phyloP scores from a whole-genome alignment of 2,113 vertebrate genomes.

The Syngnathus floridae region DNA sequence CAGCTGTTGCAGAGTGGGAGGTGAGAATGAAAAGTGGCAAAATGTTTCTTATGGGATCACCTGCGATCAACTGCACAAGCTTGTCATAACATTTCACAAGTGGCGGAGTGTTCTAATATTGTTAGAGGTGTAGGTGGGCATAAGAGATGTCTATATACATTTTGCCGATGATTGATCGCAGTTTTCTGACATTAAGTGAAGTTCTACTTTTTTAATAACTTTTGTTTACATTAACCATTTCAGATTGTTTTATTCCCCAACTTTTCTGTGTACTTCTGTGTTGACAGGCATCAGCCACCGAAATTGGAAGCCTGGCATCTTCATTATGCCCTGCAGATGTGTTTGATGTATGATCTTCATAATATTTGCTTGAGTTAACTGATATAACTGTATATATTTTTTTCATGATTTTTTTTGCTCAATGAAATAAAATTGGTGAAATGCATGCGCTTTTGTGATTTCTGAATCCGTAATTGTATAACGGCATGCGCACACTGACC shows the following conservation, averaged over 20 bases:
- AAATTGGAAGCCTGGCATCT: conserved; percentile 53
- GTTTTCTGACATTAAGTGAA: neutral
- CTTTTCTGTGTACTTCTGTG: neutral
- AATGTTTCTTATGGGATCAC: neutral
- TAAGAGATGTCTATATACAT: no score
- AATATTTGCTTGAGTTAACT: neutral
- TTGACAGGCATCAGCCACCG: conserved; percentile 53
- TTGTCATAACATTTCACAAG: no score
- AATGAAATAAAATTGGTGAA: conserved; percentile 32
- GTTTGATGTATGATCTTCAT: conserved; percentile 46
- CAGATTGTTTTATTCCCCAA: no score
- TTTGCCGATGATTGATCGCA: neutral
- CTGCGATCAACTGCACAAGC: no score
- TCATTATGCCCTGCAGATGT: conserved; percentile 47
- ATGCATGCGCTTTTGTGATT: neutral
- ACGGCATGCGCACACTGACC: neutral
- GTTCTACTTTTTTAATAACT: neutral
- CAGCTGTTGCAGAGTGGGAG: conserved; percentile 67
- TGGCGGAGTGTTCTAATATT: no score
- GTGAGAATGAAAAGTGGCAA: conserved; percentile 35
- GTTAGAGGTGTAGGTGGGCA: no score
- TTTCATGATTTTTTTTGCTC: conserved; percentile 6
- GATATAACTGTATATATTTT: conserved; percentile 33
- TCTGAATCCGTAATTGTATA: neutral
- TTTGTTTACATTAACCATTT: neutral